Percentiles rank a stretch among this genome's conserved stretches.
These are phyloP conservation scores for Ceramica pisi DNA, from an alignment of 2,888 invertebrate species.

Conservation along the genomic window DNA sequence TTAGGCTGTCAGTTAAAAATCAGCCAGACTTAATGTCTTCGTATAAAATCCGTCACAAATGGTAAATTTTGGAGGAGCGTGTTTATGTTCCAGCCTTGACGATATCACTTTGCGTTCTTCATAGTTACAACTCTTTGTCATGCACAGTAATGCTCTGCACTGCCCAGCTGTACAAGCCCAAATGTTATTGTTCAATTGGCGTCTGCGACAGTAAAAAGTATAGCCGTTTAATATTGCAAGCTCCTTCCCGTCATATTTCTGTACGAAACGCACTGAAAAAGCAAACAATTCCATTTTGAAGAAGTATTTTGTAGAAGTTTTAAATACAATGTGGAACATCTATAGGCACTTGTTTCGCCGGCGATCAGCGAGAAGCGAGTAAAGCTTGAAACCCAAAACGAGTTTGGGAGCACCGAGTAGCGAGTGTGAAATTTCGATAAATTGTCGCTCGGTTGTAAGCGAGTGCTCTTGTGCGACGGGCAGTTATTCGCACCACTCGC, in stretches of 20 bases:
- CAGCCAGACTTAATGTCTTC: not conserved
- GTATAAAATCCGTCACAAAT: constrained; percentile 13
- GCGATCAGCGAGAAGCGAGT: too few relatives aligned
- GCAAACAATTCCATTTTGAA: too few relatives aligned
- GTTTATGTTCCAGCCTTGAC: constrained; percentile 14
- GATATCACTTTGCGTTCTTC: constrained; percentile 8
- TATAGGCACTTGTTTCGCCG: too few relatives aligned
- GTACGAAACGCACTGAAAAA: constrained; percentile 61
- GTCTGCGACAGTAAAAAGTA: constrained; percentile 51
- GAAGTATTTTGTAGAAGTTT: not conserved
- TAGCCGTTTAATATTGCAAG: constrained; percentile 61
- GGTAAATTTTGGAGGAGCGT: constrained; percentile 11
- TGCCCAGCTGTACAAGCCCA: constrained; percentile 8
- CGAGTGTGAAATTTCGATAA: too few relatives aligned
- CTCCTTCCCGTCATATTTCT: constrained; percentile 50
- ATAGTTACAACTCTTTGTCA: not conserved
- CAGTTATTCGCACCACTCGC: too few relatives aligned
- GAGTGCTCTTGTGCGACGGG: too few relatives aligned
- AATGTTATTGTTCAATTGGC: not conserved
- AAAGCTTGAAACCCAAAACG: too few relatives aligned
- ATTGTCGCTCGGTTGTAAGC: too few relatives aligned
- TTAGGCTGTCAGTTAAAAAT: too few relatives aligned
- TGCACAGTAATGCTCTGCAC: constrained; percentile 18
- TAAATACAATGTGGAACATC: not conserved
- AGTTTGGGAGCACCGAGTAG: too few relatives aligned